Evolutionary conservation across 2,113 vertebrate genomes (phyloP), one percentile per base, ranked within the genome.

Genomic region (Bubo blakistoni): DNA sequence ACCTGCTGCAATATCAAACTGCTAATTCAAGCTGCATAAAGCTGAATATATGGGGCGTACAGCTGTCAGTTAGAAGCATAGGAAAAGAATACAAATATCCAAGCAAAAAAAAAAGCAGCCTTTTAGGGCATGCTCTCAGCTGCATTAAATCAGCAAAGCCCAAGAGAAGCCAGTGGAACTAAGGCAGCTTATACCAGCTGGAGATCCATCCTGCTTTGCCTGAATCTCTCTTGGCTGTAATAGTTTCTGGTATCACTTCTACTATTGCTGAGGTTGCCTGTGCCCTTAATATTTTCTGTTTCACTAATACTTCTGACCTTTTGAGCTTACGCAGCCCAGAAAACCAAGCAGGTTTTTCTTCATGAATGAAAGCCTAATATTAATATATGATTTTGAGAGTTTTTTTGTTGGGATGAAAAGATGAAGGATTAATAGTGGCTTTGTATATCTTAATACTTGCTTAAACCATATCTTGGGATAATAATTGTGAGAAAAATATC

Each of bases 1-100:
- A 9, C 44, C n/a, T 16, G 3, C 18, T 40, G 15, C 0, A 0
- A 0, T 17, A 32, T 6, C 51, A 57, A 62, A 40, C 21, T 1
- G 2, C 65, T 44, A 10, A 14, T 27, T n/a, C 30, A 16, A n/a
- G 32, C 57, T 46, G 36, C 1, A 0, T 40, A 36, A 66, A 81
- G 26, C 40, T 7, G 5, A 15, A 22, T 29, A 2, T 24, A 29
- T 6, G 21, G 15, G 7, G 27, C n/a, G 30, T 25, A 8, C 16
- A 38, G 20, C 29, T 51, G 13, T 14, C 16, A 30, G 36, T 54
- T 11, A 36, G 47, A 67, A 55, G 40, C 4, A 30, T 34, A 47
- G 71, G 32, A 10, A 36, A 63, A 63, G 18, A 51, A 52, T 25
- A 51, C 8, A 76, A 86, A 58, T 46, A 66, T 4, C 12, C 19